phyloP scores from a whole-genome alignment of 2,113 vertebrate genomes.

The Neogale vison region DNA sequence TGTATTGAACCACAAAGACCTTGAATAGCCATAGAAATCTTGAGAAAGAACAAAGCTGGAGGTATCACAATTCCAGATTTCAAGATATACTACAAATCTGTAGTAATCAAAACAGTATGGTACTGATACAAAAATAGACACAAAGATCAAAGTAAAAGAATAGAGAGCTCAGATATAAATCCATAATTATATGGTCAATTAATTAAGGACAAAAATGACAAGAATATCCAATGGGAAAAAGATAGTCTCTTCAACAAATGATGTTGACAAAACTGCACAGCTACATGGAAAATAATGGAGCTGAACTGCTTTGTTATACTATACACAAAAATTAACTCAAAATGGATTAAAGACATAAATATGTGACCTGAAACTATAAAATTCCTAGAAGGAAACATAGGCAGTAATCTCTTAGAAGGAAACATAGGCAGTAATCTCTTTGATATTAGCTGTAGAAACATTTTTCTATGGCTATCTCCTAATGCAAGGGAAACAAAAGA shows the following conservation, averaged over 20 bases:
- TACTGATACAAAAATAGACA: background rate
- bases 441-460: background rate
- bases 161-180: background rate
- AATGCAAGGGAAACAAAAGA: background rate
- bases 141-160: background rate
- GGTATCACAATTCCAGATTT: background rate
- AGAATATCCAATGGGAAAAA: background rate
- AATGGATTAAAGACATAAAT: background rate
- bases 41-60: background rate
- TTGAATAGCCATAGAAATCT: background rate
- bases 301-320: background rate
- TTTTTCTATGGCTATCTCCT: background rate
- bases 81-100: background rate
- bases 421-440: background rate
- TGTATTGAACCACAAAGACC: background rate
- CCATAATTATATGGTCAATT: background rate
- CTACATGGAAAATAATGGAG: background rate
- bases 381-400: background rate
- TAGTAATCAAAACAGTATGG: background rate
- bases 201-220: background rate
- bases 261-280: background rate
- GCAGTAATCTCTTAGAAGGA: background rate
- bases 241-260: background rate
- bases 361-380: background rate
- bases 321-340: background rate